Base-by-base conservation (phyloP, 2,113 vertebrate genomes). In the Alligator sinensis region DNA sequence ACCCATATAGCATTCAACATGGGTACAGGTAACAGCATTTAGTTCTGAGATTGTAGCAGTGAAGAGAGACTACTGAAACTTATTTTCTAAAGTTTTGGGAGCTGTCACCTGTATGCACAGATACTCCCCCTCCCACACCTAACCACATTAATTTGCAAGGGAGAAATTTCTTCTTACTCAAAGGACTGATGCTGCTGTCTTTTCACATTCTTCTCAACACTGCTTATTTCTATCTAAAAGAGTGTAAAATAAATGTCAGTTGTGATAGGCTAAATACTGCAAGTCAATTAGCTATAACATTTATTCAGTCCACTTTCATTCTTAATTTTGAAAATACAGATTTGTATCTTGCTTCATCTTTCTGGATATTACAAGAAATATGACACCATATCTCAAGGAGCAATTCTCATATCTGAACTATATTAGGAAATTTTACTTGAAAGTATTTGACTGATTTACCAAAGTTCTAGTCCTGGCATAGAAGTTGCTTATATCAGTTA, bases 171-270 rank as follows among this genome's bases (percentile, higher is more conserved):
- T 84, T 81, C 98, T 98, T 98, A 98, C 98, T 2, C 97, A 91
- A 98, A 98, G 72, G 96, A 97, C 55, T 98, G 98, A 94, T 97
- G 97, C 68, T 93, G 95, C 75, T 88, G 63, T 57, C 80, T 96
- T 92, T 94, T 92, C 96, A 98, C 93, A 85, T 98, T 97, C 93
- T 95, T 97, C 79, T 97, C 98, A 77, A 93, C 34, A 72, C 62
- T 97, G 89, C 94, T 95, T 87, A 97, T 94, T 57, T 98, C 96
- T 8, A 98, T 97, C 98, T 98, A 80, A 55, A 91, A 95, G 25
- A 88, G 80, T 57, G 96, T 5, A 97, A 82, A 92, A 19, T 92
- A 85, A 94, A 77, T n/a, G 82, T 96, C 80, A 88, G 76, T 92
- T 77, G 38, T 2, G 76, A 47, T 61, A 84, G 64, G 84, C 1